Evolutionary conservation across 2,888 invertebrate genomes (phyloP).

Genomic region (Poecilobothrus nobilitatus): DNA sequence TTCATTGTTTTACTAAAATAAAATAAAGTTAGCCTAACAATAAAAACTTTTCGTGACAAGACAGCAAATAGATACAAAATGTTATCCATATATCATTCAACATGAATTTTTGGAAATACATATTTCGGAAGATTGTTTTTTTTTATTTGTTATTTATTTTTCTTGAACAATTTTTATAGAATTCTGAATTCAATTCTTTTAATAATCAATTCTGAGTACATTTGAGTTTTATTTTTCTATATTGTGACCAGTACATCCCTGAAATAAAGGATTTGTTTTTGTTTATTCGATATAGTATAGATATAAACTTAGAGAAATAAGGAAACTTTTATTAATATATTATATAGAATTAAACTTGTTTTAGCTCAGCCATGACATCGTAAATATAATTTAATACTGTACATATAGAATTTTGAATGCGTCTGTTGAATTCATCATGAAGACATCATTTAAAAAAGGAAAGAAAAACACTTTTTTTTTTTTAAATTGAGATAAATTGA

Average conservation of each 20-base stretch:
- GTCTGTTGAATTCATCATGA: too few species aligned
- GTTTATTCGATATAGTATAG: too few species aligned
- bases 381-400: background rate
- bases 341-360: background rate
- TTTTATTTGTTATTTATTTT: too few species aligned
- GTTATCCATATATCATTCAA: slow-evolving; percentile 5
- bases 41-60: slow-evolving; percentile 22
- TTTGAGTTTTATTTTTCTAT: too few species aligned
- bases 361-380: background rate
- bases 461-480: background rate
- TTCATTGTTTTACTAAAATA: background rate
- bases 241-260: too few species aligned
- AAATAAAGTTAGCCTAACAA: slow-evolving; percentile 20
- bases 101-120: background rate
- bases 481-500: background rate
- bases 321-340: background rate
- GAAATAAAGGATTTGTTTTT: too few species aligned
- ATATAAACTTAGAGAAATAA: background rate
- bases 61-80: slow-evolving; percentile 13
- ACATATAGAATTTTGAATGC: too few species aligned
- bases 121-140: background rate
- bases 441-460: too few species aligned
- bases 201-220: too few species aligned
- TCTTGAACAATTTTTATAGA: too few species aligned
- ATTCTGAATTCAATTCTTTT: too few species aligned